These are phyloP conservation scores for Dreissena rostriformis DNA, from an alignment of 1,140 invertebrate genomes.

Conservation along the genomic window DNA sequence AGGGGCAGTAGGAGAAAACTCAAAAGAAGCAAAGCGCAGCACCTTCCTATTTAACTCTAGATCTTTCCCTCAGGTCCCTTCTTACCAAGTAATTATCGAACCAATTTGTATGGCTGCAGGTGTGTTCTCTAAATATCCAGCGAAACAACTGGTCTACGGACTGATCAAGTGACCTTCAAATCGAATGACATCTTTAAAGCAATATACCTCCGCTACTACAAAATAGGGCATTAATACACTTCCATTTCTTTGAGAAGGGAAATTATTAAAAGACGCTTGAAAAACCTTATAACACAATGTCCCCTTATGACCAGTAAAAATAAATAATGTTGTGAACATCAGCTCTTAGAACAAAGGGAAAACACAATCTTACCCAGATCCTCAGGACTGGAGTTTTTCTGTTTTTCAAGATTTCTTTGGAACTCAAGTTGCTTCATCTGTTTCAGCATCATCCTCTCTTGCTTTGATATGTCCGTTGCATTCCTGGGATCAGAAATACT, in stretches of 20 bases:
- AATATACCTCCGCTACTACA: not conserved
- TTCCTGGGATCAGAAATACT: too few species aligned
- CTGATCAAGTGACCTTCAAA: not conserved
- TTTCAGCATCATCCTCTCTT: conserved; percentile 70
- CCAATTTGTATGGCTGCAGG: too few species aligned
- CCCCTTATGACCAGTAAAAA: not conserved
- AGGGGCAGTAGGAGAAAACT: too few species aligned
- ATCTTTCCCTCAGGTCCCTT: too few species aligned
- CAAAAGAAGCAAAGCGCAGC: too few species aligned
- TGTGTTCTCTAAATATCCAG: too few species aligned
- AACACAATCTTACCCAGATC: conserved; percentile 15
- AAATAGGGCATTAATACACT: not conserved
- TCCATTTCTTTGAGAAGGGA: not conserved
- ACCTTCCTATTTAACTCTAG: too few species aligned
- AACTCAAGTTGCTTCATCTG: conserved; percentile 74
- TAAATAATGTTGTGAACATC: not conserved
- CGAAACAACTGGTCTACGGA: not conserved
- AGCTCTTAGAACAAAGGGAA: not conserved
- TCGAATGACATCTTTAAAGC: not conserved
- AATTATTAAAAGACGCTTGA: not conserved
- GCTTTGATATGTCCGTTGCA: conserved; percentile 13
- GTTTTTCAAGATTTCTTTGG: conserved; percentile 56
- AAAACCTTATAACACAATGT: not conserved
- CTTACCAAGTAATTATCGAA: too few species aligned
- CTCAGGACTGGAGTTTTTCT: conserved; percentile 44